Base-by-base conservation (phyloP, 2,113 vertebrate species). In the Cyprinus carpio region DNA sequence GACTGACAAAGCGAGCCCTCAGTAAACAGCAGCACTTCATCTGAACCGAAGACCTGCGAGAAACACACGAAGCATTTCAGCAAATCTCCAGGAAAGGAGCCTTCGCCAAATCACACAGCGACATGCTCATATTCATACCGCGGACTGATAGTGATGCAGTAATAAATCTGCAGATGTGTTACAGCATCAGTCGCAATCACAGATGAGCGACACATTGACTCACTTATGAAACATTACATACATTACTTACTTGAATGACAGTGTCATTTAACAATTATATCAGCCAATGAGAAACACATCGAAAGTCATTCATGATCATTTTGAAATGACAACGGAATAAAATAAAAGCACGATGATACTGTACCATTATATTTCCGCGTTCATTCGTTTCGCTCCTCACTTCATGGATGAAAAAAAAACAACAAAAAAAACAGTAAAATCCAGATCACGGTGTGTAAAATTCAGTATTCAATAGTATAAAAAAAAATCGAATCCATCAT, bases 261-360 rank as follows among this genome's bases (percentile, higher is more conserved):
- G n/a, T n/a, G 1, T 16, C 27, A 13, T 16, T 6, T 13, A 31
- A 8, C 6, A 31, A 18, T 29, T 8, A 67, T 18, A 67, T 67
- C 64, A 67, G 27, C 6, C 1, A 16, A 31, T 16, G 1, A 74
- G 12, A n/a, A 40, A n/a, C 71, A 40, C 6, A 34, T 40, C 23
- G 8, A 40, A 25, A 27, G 13, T 27, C 40, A 29, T 51, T 76
- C 3, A 6, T 31, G 8, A 12, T 56, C 27, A 31, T 58, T 23
- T 6, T 12, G 1, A 56, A 20, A 65, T 12, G 11, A 13, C 27
- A 2, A 13, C 29, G 0, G 25, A 25, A 34, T 15, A 4, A 40
- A 78, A 37, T 8, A n/a, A 58, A 58, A 77, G 15, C 51, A 8
- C 4, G 51, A 10, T 64, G 23, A 64, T 80, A 80, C 78, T 80